phyloP scores from a whole-genome alignment of 2,113 vertebrate genomes.

The Callospermophilus lateralis region DNA sequence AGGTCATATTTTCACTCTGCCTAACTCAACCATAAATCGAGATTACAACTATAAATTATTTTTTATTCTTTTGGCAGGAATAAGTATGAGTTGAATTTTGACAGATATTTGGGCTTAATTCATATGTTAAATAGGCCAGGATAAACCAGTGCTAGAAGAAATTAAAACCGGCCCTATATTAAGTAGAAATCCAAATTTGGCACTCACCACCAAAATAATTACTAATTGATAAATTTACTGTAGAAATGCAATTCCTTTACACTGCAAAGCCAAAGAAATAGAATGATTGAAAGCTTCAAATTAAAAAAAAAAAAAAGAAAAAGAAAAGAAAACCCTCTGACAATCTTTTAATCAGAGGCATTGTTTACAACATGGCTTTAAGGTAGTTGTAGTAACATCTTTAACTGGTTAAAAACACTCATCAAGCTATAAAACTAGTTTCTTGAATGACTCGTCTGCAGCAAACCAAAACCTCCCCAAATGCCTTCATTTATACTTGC shows the following conservation, averaged over 20 bases:
- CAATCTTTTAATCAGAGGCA: slow-evolving; percentile 79
- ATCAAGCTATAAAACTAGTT: slow-evolving; percentile 76
- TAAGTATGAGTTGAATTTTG: slow-evolving; percentile 84
- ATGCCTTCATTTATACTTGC: slow-evolving; percentile 76
- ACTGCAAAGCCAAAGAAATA: slow-evolving; percentile 83
- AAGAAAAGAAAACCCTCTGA: slow-evolving; percentile 22
- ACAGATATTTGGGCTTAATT: slow-evolving; percentile 86
- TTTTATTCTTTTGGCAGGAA: slow-evolving; percentile 86
- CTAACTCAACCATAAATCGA: slow-evolving; percentile 93
- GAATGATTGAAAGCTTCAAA: slow-evolving; percentile 78
- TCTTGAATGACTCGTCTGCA: slow-evolving; percentile 78
- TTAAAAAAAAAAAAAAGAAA: slow-evolving; percentile 48
- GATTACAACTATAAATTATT: slow-evolving; percentile 92
- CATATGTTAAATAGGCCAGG: slow-evolving; percentile 62
- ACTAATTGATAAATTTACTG: slow-evolving; percentile 84
- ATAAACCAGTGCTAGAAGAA: slow-evolving; percentile 59
- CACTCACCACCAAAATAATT: slow-evolving; percentile 81
- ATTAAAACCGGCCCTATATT: slow-evolving; percentile 81
- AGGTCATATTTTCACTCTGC: slow-evolving; percentile 91
- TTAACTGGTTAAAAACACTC: slow-evolving; percentile 83
- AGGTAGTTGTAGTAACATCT: slow-evolving; percentile 81
- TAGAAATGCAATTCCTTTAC: slow-evolving; percentile 84
- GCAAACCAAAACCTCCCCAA: slow-evolving; percentile 82
- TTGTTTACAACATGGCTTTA: slow-evolving; percentile 83
- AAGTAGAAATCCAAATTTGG: slow-evolving; percentile 79